Evolutionary conservation across 2,797 vertebrate species (phyloP).

Genomic region (Spea hammondii): DNA sequence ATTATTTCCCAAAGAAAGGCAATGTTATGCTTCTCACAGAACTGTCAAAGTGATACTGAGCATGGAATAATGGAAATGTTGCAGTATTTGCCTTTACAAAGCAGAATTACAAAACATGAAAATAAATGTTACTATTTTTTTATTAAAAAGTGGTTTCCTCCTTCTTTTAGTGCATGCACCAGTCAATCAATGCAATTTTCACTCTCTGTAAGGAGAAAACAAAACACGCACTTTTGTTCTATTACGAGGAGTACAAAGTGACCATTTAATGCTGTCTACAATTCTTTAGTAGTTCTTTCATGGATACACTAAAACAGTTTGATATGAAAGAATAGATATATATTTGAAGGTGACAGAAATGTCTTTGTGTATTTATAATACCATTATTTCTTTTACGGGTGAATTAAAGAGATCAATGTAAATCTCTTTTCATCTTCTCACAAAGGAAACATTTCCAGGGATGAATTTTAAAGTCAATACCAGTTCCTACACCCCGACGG

Average conservation of each 20-base stretch:
- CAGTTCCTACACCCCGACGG: neutral
- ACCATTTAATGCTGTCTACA: slow-evolving; percentile 4
- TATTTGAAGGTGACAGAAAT: slow-evolving; percentile 33
- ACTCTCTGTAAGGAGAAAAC: no score
- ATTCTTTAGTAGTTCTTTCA: slow-evolving; percentile 8
- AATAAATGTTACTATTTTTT: no score
- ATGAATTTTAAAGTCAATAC: slow-evolving; percentile 4
- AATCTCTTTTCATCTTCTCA: slow-evolving; percentile 12
- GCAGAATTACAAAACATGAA: no score
- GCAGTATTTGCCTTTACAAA: no score
- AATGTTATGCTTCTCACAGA: no score
- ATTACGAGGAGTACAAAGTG: slow-evolving; percentile 2
- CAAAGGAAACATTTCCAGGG: neutral
- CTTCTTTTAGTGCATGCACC: no score
- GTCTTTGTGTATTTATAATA: slow-evolving; percentile 38
- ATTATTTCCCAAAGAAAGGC: no score
- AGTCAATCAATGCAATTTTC: no score
- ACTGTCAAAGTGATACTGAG: no score
- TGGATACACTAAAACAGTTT: slow-evolving; percentile 17
- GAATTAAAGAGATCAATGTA: slow-evolving; percentile 26
- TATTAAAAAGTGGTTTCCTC: no score
- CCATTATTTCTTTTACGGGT: slow-evolving; percentile 35
- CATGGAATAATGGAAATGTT: no score
- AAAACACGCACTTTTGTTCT: neutral
- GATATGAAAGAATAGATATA: slow-evolving; percentile 14